Evolutionary conservation across 2,797 vertebrate genomes (phyloP), one percentile per base, ranked within the genome.

Genomic region (Babyrousa celebensis): DNA sequence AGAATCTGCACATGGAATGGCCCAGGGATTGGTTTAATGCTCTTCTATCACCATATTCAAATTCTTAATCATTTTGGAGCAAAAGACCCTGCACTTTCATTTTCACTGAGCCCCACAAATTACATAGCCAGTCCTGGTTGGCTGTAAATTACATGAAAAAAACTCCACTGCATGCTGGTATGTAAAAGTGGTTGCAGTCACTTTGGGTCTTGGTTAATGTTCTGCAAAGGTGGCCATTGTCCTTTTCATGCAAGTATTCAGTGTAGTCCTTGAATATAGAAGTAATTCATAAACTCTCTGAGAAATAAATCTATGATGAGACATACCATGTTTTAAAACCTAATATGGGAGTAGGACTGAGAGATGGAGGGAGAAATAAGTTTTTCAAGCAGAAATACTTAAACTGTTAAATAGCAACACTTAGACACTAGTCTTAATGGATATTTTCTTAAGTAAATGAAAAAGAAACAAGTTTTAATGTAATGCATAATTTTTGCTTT

Each of bases 261-360:
- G 25, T 79, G 70, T 89, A 79, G 20, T 89, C 71, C 17, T 67
- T 93, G 29, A 85, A 92, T 84, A 89, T 60, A 40, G 67, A 60
- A 90, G 4, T 52, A 94, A 86, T 88, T 85, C 6, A 74, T 85
- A 68, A 72, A 72, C 20, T 90, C 0, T 52, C 16, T 65, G 32
- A 36, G n/a, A 90, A 93, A 75, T 75, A 82, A 58, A 84, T 90
- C n/a, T 85, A 14, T 77, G 54, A 58, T 43, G 5, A 94, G 79
- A 36, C 1, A 16, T 2, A 23, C 1, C 17, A 60, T 72, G 10
- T 32, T 94, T 90, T 74, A 48, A 95, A 92, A 87, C 12, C 18
- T 87, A 11, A 48, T 43, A 89, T 54, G 87, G 20, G 32, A 36
- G 14, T 77, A 0, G 32, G 21, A 89, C 27, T 56, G 18, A 63